Evolutionary conservation across 1,140 invertebrate species (phyloP).

Genomic region (Leptinotarsa texana): DNA sequence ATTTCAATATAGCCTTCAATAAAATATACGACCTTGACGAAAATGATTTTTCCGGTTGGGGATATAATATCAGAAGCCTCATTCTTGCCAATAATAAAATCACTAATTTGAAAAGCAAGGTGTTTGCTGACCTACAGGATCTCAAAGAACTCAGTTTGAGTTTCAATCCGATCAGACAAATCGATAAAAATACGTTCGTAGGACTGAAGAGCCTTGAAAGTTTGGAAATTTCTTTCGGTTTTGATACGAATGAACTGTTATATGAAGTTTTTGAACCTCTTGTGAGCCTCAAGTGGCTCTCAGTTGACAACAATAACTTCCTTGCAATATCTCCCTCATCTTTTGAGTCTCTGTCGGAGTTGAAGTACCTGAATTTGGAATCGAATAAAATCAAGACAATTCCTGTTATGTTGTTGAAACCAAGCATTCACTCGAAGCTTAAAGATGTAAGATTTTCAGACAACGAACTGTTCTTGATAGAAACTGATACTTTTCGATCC

Average conservation of each 20-base stretch:
- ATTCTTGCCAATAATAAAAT: constrained; percentile 84
- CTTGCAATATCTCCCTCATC: constrained; percentile 67
- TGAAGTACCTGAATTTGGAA: constrained; percentile 85
- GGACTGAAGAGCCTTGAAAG: constrained; percentile 76
- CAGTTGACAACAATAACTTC: constrained; percentile 87
- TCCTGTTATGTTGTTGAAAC: constrained; percentile 68
- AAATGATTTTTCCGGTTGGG: constrained; percentile 76
- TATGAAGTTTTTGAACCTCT: constrained; percentile 72
- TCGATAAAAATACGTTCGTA: constrained; percentile 76
- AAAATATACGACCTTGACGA: constrained; percentile 74
- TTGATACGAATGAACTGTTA: constrained; percentile 77
- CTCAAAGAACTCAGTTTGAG: constrained; percentile 85
- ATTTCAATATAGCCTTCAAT: constrained; percentile 88
- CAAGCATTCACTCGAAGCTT: constrained; percentile 67
- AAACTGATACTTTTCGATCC: constrained; percentile 66
- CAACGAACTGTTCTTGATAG: constrained; percentile 68
- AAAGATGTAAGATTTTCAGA: constrained; percentile 77
- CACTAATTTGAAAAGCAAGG: constrained; percentile 70
- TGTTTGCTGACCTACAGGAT: constrained; percentile 71
- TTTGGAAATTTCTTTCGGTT: constrained; percentile 82
- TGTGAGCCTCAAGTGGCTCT: constrained; percentile 79
- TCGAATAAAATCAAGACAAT: constrained; percentile 74
- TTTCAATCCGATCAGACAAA: constrained; percentile 81
- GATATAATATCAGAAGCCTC: constrained; percentile 77
- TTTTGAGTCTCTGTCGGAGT: constrained; percentile 66